phyloP scores from a whole-genome alignment of 2,113 vertebrate species.

The Acrocephalus kingi region DNA sequence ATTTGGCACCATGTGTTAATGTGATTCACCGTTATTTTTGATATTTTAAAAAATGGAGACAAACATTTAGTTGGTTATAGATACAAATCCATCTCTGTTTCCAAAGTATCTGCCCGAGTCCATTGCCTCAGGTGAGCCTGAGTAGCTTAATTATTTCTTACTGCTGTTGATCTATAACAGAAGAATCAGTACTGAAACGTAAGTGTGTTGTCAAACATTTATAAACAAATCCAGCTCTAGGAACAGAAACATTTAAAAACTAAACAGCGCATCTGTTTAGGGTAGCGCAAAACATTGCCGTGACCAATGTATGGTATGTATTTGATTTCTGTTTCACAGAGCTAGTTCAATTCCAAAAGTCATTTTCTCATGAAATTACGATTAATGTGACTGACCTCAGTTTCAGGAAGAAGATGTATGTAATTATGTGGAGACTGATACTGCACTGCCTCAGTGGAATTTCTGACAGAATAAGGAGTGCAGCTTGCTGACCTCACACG shows the following conservation, averaged over 20 bases:
- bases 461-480: conserved; percentile 24
- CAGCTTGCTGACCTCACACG: conserved; percentile 23
- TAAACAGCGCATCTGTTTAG: background rate
- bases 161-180: background rate
- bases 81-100: background rate
- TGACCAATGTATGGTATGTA: background rate
- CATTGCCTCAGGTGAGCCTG: background rate
- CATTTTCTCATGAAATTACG: conserved; percentile 35
- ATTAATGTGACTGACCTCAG: conserved; percentile 44
- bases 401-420: conserved; percentile 48
- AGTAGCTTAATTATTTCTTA: background rate
- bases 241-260: background rate
- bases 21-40: background rate
- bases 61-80: background rate
- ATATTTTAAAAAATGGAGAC: background rate
- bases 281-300: background rate
- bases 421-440: conserved; percentile 39
- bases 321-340: conserved; percentile 26
- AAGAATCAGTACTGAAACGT: background rate
- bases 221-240: background rate
- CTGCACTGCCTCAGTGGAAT: conserved; percentile 54
- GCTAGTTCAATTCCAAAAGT: conserved; percentile 26
- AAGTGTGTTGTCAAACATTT: background rate
- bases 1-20: background rate
- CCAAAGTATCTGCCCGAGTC: background rate